These are phyloP conservation scores for Diplolepis rosae DNA, from an alignment of 2,888 invertebrate species.

Conservation along the genomic window DNA sequence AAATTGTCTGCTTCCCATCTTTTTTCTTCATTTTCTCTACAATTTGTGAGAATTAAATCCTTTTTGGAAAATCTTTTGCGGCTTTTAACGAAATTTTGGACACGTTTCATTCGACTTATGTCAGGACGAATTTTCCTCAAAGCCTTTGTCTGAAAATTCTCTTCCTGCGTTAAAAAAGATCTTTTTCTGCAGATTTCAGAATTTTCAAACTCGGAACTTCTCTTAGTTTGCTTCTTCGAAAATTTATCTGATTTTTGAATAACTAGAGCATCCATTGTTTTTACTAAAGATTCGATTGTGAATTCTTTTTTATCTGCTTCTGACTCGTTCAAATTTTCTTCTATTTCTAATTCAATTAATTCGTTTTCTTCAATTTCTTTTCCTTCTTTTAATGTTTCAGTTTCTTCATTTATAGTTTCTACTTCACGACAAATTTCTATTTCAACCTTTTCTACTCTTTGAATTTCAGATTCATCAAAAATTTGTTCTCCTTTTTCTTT, in stretches of 20 bases:
- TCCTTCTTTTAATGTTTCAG: not conserved
- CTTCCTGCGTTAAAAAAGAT: conserved; percentile 34
- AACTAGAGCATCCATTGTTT: conserved; percentile 36
- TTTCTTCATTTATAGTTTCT: not conserved
- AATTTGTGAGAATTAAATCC: not conserved
- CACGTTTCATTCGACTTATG: conserved; percentile 39
- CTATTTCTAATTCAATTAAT: not conserved
- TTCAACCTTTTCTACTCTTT: not conserved
- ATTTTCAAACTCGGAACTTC: not conserved
- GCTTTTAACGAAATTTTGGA: not conserved
- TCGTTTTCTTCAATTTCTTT: not conserved
- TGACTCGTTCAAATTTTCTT: not conserved
- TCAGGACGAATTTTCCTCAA: conserved; percentile 41
- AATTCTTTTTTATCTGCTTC: not conserved
- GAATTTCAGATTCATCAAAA: conserved; percentile 1
- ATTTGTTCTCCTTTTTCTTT: not conserved
- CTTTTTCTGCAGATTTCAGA: conserved; percentile 32
- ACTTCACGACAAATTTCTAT: too few relatives aligned
- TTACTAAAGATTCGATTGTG: conserved; percentile 21
- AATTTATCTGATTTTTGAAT: conserved; percentile 22
- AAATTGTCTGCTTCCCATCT: not conserved
- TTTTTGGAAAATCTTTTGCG: not conserved
- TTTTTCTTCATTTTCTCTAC: not conserved
- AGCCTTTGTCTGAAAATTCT: conserved; percentile 44
- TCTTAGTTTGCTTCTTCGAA: not conserved